Base-by-base conservation (phyloP, 2,797 vertebrate genomes). In the Lithobates sylvaticus region DNA sequence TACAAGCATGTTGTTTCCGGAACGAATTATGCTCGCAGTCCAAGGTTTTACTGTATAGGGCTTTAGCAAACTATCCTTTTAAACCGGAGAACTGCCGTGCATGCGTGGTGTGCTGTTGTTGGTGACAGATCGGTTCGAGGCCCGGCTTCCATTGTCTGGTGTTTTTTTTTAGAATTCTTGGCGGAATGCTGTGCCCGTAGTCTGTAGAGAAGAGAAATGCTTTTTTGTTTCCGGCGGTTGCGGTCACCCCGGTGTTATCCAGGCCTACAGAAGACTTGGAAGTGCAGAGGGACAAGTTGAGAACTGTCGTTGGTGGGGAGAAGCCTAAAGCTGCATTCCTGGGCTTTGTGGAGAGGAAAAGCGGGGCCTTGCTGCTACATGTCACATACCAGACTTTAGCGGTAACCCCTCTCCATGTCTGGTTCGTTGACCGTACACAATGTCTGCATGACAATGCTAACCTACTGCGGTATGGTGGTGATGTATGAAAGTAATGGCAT, bases 261-360 rank as follows among this genome's bases (percentile, higher is more conserved):
- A 54, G 50, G 15, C 5, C 13, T 16, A 54, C 13, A 54, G 50
- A 54, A 54, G 50, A 18, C 50, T 54, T 54, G 50, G 15, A 61
- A 32, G 54, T 44, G 58, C 39, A 34, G 72, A n/a, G 5, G 34
- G 54, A 50, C 85, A 83, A 73, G 85, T 83, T 44, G 29, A 32
- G 85, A 83, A 18, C 80, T 87, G 85, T 65, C 39, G 47, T 27
- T 2, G 18, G 23, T 26, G 68, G 36, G 68, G 74, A 76, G 36
- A 50, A 39, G 47, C n/a, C 26, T 27, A 68, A 64, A 69, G 67
- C 58, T 13, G 67, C 85, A 87, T 87, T 87, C 85, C 85, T 87
- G 26, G 50, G 74, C 79, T 70, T 47, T 71, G 81, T 81, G 44
- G 81, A 76, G 65, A n/a, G 44, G 64, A 78, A 65, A 77, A n/a